phyloP scores from a whole-genome alignment of 2,888 invertebrate species.

The Sturmia bella region DNA sequence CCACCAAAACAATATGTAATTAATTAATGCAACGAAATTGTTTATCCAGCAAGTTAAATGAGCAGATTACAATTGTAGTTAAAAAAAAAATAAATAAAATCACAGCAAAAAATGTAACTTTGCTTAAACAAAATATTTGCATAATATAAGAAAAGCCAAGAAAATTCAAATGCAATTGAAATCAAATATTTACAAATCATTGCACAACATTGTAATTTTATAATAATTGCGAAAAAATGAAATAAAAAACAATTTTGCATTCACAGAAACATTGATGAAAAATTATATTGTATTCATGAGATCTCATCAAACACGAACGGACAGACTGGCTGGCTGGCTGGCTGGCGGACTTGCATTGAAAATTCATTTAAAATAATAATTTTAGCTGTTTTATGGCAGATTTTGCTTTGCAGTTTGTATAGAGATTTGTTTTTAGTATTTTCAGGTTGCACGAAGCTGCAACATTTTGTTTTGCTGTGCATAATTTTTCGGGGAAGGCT shows the following conservation, averaged over 20 bases:
- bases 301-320: slow-evolving; percentile 32
- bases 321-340: too few relatives aligned
- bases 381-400: slow-evolving; percentile 20
- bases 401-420: slow-evolving; percentile 31
- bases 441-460: slow-evolving; percentile 59
- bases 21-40: slow-evolving; percentile 1
- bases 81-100: background rate
- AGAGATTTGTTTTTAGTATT: slow-evolving; percentile 55
- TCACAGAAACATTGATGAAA: background rate
- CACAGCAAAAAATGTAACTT: slow-evolving; percentile 39
- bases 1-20: background rate
- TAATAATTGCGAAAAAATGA: slow-evolving; percentile 40
- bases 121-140: background rate
- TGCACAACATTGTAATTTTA: slow-evolving; percentile 65
- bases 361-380: slow-evolving; percentile 34
- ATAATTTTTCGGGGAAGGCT: slow-evolving; percentile 5
- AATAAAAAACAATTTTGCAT: background rate
- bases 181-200: slow-evolving; percentile 50
- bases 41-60: slow-evolving; percentile 1
- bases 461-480: background rate
- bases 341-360: slow-evolving; percentile 20
- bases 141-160: background rate
- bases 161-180: slow-evolving; percentile 41
- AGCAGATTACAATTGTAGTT: slow-evolving; percentile 17
- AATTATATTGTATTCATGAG: slow-evolving; percentile 27